Conservation (phyloP, 2,113 vertebrate species). For the Uria aalge region DNA sequence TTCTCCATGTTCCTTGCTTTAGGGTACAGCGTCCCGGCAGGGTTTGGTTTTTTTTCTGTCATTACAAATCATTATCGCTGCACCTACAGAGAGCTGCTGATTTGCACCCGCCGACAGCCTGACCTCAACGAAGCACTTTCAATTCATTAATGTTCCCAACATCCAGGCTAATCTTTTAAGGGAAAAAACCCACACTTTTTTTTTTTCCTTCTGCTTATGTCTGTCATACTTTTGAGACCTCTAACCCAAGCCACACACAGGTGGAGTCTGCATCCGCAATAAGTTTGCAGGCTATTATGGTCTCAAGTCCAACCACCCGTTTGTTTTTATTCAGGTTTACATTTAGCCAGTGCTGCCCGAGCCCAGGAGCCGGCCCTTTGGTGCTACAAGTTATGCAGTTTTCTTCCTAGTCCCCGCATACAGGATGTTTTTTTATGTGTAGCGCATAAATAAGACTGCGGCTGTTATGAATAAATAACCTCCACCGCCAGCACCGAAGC, state of each 20-base stretch:
- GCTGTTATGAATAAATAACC: neutral
- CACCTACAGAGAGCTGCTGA: neutral
- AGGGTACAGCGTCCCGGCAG: neutral
- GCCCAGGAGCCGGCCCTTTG: neutral
- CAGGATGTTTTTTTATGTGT: neutral
- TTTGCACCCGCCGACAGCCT: neutral
- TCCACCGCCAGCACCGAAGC: neutral
- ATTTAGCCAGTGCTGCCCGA: neutral
- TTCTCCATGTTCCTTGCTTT: neutral
- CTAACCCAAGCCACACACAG: neutral
- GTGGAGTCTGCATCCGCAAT: neutral
- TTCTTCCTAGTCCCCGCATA: neutral
- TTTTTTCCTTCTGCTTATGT: neutral
- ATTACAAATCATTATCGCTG: neutral
- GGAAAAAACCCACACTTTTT: neutral
- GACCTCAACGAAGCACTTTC: neutral
- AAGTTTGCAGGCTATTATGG: rapidly evolving
- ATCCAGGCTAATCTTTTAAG: neutral
- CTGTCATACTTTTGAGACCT: neutral
- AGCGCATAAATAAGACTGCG: neutral
- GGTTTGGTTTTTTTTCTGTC: neutral
- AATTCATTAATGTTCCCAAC: neutral
- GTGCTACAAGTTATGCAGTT: neutral
- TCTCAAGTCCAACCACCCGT: neutral
- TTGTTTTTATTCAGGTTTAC: neutral